phyloP scores from a whole-genome alignment of 92 coral and sea anemone genomes.

The Porites lobata region DNA sequence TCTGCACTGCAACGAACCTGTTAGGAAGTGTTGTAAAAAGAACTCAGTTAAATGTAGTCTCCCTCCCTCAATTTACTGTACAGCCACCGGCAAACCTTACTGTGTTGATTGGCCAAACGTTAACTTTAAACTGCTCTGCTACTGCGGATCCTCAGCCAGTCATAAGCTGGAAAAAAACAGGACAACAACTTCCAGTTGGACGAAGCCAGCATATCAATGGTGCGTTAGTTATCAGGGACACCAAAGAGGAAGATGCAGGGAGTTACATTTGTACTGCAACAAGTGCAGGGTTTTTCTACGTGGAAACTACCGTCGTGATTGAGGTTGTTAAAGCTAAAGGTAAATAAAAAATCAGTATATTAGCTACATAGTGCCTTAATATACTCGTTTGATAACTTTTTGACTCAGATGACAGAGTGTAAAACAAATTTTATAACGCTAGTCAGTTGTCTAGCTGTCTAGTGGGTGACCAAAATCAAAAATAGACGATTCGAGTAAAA shows the following conservation, averaged over 20 bases:
- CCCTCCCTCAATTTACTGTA: conserved; percentile 30
- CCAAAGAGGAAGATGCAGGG: conserved; percentile 23
- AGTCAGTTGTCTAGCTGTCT: neutral
- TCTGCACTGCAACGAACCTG: conserved; percentile 56
- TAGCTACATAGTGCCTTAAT: neutral
- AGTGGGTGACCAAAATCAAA: too few species aligned
- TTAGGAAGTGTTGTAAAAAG: conserved; percentile 38
- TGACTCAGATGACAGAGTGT: neutral
- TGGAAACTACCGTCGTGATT: neutral
- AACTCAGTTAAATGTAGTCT: conserved; percentile 37
- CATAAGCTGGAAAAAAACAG: conserved; percentile 42
- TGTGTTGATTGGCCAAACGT: neutral
- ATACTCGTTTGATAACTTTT: neutral
- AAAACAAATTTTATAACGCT: neutral
- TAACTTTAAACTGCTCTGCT: conserved; percentile 45
- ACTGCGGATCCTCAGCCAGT: conserved; percentile 25
- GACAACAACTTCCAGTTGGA: conserved; percentile 28
- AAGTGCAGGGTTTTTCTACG: conserved; percentile 34
- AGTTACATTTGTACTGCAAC: conserved; percentile 36
- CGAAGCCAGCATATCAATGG: conserved; percentile 30
- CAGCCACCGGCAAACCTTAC: conserved; percentile 33
- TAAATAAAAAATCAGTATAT: neutral
- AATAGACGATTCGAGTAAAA: too few species aligned
- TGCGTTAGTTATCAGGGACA: conserved; percentile 4
- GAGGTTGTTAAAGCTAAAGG: neutral